Evolutionary conservation across 1,140 invertebrate genomes (phyloP), one percentile per base, ranked within the genome.

Genomic region (Temnothorax longispinosus): DNA sequence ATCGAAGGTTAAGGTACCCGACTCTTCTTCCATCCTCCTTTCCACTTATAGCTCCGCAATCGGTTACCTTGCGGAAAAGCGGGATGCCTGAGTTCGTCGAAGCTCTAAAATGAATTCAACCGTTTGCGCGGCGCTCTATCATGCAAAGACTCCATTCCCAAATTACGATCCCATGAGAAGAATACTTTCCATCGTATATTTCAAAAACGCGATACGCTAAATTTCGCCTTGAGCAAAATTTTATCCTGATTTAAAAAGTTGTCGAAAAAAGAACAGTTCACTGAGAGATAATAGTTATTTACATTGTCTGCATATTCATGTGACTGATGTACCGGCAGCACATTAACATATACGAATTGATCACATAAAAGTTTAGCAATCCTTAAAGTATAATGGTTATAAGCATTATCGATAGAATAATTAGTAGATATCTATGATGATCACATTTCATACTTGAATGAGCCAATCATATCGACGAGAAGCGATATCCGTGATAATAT

Each of bases 1-100:
- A 86, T 85, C 88, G 77, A 76, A 86, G 87, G 64, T 54, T 74
- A 82, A 89, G 65, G 38, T 32, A 58, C 84, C 77, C 21, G 27
- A 69, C 65, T 86, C 77, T 82, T 50, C 77, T 60, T 60, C 50
- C 65, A 47, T 6, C 50, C 15, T 38, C 38, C 35, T 86, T 82
- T 80, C 50, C 54, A 47, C 52, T 87, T 41, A 32, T 15, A 35
- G 47, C 72, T 27, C 44, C 50, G 41, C 74, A 81, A 67, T 69
- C 76, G 76, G 64, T 80, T 69, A 69, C 47, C 82, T 78, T 64
- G 58, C 75, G 52, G 50, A 78, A 65, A 85, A 85, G 58, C 72
- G 27, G 56, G 54, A 85, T 50, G 81, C 62, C 47, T 60, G 58
- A 78, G 60, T 21, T 78, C 44, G 82, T 50, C 32, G 38, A 50